Evolutionary conservation across 2,113 vertebrate genomes (phyloP), one percentile per base, ranked within the genome.

Genomic region (Poeciliopsis turrubarensis): DNA sequence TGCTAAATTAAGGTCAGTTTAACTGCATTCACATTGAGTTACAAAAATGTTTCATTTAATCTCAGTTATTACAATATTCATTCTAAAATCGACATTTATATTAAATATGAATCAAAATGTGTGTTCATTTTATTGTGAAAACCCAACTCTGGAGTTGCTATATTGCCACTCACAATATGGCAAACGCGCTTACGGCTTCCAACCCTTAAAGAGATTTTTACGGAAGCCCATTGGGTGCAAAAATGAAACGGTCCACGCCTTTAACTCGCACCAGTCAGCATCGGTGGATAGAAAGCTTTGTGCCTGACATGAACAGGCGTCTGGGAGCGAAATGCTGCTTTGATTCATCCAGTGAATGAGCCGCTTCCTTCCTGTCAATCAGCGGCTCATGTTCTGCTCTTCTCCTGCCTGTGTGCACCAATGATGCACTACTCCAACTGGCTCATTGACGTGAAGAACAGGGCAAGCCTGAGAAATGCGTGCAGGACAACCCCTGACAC

Each of bases 361-460:
- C 67, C 29, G 27, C 54, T 51, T 77, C 63, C 64, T 61, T 71
- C 11, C 10, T 30, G 25, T 39, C 47, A 10, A 19, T 4, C 27
- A 22, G 31, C 44, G 70, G 62, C 78, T 60, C 68, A 88, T 87
- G 88, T 7, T 87, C 29, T 62, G 44, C 31, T 75, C 30, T 64
- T 29, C 15, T 1, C 17, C n/a, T 68, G 9, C 74, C 17, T 44
- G 26, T 14, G 86, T 88, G 87, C 82, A 83, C 25, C 60, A 62
- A 93, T 89, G 89, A 91, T 93, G 91, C 91, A 92, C 82, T 93
- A 92, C 75, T 92, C 92, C 51, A 93, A 85, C 76, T 93, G 92
- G 91, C 89, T 93, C 6, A 88, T 93, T 79, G 89, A 85, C 75
- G 74, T 93, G 10, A 93, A 93, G 87, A 91, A 93, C 82, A 86